These are phyloP conservation scores for Pituophis catenifer DNA, from an alignment of 2,113 vertebrate species.

Conservation along the genomic window DNA sequence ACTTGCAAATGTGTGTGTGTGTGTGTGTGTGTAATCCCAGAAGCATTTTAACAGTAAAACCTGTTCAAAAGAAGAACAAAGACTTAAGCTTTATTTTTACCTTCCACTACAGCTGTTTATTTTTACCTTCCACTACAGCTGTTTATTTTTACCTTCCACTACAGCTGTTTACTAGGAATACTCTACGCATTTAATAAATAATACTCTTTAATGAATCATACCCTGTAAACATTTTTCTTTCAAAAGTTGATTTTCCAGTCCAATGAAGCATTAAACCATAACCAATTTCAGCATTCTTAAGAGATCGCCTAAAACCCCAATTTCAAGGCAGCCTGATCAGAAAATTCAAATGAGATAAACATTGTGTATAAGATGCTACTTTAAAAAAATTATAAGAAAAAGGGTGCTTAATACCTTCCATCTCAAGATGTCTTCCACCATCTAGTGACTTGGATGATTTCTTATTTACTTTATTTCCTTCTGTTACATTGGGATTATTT, in stretches of 20 bases:
- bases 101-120: neutral
- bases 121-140: neutral
- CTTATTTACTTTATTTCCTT: slow-evolving; percentile 18
- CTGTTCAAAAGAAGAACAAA: neutral
- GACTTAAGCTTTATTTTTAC: neutral
- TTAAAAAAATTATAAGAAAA: neutral
- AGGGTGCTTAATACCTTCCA: slow-evolving; percentile 53
- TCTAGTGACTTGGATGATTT: slow-evolving; percentile 6
- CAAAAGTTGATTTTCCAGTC: neutral
- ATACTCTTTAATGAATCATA: neutral
- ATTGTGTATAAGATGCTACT: neutral
- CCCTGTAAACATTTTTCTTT: neutral
- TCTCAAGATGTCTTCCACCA: slow-evolving; percentile 29
- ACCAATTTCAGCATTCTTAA: neutral
- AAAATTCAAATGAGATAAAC: neutral
- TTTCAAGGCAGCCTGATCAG: neutral
- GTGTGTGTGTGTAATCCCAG: neutral
- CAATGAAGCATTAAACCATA: neutral
- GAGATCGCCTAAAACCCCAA: neutral
- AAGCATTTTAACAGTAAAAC: neutral
- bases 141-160: neutral
- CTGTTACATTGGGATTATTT: slow-evolving; percentile 12
- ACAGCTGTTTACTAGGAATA: neutral
- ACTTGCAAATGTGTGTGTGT: neutral
- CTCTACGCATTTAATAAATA: neutral